Evolutionary conservation across 2,113 vertebrate genomes (phyloP), one percentile per base, ranked within the genome.

Genomic region (Mola mola): DNA sequence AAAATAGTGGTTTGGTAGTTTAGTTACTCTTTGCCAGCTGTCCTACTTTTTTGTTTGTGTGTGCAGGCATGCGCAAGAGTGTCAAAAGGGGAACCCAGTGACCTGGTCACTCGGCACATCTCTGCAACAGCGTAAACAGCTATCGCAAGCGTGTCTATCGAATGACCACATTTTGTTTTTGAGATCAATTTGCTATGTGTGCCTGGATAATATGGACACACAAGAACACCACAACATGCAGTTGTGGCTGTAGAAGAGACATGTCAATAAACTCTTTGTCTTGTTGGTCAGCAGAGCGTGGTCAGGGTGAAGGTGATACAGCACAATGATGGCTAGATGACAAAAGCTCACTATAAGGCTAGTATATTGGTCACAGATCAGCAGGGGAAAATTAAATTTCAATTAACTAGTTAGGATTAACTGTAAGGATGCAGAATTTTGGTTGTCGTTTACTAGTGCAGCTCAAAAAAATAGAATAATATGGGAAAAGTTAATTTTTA

Each of bases 251-350:
- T n/a, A 44, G 47, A 26, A 25, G 52, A 12, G 12, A 12, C 10
- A 19, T 48, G 36, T 80, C 65, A 79, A 52, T 70, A 51, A 69
- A 24, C 65, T 16, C 63, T 28, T 69, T 75, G 55, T 85, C 8
- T 48, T 37, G 50, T 75, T 71, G 40, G 25, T 66, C 42, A 75
- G 78, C 70, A 80, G 57, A 69, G 55, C 44, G 70, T 50, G 47
- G 42, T 53, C 37, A 5, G 16, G 28, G 31, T 41, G n/a, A n/a
- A n/a, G n/a, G n/a, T 46, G 44, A 75, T 58, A 28, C 40, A 44
- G 44, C 26, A 9, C 19, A 17, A 28, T 42, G 36, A 59, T n/a
- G n/a, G n/a, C n/a, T n/a, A n/a, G n/a, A n/a, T n/a, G n/a, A n/a
- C n/a, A n/a, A n/a, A n/a, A n/a, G n/a, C n/a, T n/a, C n/a, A n/a